phyloP scores from a whole-genome alignment of 2,797 vertebrate genomes.

The Sebastes melanostomus region DNA sequence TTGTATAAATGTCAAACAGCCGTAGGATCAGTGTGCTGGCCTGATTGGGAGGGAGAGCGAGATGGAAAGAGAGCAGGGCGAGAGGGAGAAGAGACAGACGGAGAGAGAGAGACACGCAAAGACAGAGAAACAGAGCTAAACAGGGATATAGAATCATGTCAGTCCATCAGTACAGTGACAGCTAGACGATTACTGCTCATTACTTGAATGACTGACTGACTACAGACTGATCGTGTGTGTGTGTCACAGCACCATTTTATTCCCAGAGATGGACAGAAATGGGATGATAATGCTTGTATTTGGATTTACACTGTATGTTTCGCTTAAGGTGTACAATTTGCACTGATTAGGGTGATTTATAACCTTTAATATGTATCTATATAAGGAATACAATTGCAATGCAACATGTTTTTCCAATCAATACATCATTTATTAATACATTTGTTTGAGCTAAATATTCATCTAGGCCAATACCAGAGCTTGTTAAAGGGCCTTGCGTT shows the following conservation, averaged over 20 bases:
- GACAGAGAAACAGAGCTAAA: neutral
- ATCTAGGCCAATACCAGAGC: neutral
- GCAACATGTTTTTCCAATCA: neutral
- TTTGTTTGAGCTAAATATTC: neutral
- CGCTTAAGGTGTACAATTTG: neutral
- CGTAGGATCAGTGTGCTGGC: constrained; percentile 33
- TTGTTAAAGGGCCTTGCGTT: neutral
- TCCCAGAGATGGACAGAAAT: neutral
- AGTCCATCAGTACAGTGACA: constrained; percentile 54
- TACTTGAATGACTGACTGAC: constrained; percentile 41
- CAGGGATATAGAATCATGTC: constrained; percentile 32
- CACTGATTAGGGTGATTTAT: neutral
- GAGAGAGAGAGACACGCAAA: neutral
- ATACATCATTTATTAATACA: neutral
- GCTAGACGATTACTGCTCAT: constrained; percentile 54
- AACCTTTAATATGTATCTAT: neutral
- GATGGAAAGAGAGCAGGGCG: neutral
- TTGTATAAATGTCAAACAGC: constrained; percentile 62
- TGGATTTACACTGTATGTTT: neutral
- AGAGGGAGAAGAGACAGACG: neutral
- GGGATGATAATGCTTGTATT: neutral
- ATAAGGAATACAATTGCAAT: neutral
- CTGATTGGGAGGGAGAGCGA: constrained; percentile 6
- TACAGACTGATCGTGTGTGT: constrained; percentile 11
- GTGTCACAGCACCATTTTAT: constrained; percentile 26